Base-by-base conservation (phyloP, 2,113 vertebrate genomes). In the Nyctereutes procyonoides region DNA sequence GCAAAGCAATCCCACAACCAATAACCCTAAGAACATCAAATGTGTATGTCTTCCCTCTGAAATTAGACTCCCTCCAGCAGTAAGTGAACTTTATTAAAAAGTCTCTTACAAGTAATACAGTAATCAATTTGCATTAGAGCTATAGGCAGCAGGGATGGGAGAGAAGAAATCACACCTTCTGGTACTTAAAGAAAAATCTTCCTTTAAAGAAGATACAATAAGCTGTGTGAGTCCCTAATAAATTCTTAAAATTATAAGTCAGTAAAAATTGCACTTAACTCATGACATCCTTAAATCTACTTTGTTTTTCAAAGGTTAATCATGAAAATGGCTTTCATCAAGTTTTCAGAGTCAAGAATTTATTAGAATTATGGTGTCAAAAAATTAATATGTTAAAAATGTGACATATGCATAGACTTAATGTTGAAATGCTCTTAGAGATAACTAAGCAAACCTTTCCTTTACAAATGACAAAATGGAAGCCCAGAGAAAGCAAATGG, bases 41-140 rank as follows among this genome's bases (percentile, higher is more conserved):
- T 62, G 62, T 8, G 92, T 77, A 85, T 12, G 3, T 65, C 90
- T 93, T 93, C 12, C 26, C 55, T 93, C 73, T 74, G 69, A 96
- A 93, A 73, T 28, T 16, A 35, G 56, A 20, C 80, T 69, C 26
- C 55, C 63, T 96, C 65, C 77, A 91, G 92, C 87, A 86, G 48
- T 60, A 76, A 69, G 67, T 86, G 94, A 97, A 96, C 60, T 96
- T 93, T 96, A 92, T 88, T 88, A 81, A 94, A 91, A 95, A 93
- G 32, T 87, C 92, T 77, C 74, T 58, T 80, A 30, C 56, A 95
- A 83, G 30, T 56, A 95, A 83, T 89, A 89, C 38, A 84, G 83
- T 74, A 84, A 96, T 96, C 74, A 92, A 88, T 97, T 97, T 95
- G 67, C 51, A 60, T 84, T 83, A 96, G 14, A 43, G 73, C 22